A percentile compares a stretch with the other conserved stretches of the same genome.
phyloP scores from a whole-genome alignment of 2,888 invertebrate genomes.

The Melanchra persicariae region DNA sequence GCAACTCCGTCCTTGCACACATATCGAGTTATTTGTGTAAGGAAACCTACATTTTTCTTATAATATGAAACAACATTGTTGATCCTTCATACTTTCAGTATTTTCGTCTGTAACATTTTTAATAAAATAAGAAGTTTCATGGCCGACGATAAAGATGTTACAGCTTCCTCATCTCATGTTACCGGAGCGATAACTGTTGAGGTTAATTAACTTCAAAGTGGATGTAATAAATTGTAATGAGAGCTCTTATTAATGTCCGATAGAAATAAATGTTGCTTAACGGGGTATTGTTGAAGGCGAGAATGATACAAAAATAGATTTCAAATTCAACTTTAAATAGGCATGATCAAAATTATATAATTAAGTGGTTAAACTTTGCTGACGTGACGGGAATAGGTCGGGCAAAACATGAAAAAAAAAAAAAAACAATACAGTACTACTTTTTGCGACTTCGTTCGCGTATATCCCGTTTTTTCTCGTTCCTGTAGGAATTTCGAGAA shows the following conservation, averaged over 20 bases:
- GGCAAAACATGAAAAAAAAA: no score
- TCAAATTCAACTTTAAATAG: not conserved
- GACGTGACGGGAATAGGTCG: not conserved
- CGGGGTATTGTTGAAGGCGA: conserved; percentile 43
- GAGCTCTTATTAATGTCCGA: conserved; percentile 68
- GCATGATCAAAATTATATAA: no score
- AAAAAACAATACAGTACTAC: not conserved
- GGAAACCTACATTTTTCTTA: conserved; percentile 6
- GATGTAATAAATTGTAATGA: conserved; percentile 73
- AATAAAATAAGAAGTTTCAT: conserved; percentile 57
- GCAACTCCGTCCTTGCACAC: not conserved
- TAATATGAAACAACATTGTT: conserved; percentile 54
- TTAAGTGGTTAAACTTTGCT: no score
- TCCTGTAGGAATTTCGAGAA: no score
- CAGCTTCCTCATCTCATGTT: conserved; percentile 57
- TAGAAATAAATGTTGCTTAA: conserved; percentile 59
- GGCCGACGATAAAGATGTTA: conserved; percentile 49
- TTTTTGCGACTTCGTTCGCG: no score
- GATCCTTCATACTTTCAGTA: conserved; percentile 31
- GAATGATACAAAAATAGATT: not conserved
- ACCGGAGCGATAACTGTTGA: conserved; percentile 61
- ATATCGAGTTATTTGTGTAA: not conserved
- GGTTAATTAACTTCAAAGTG: conserved; percentile 76
- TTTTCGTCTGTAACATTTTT: conserved; percentile 48
- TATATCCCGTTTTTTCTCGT: no score